Evolutionary conservation across 2,888 invertebrate species (phyloP).

Genomic region (Stenchaetothrips biformis): DNA sequence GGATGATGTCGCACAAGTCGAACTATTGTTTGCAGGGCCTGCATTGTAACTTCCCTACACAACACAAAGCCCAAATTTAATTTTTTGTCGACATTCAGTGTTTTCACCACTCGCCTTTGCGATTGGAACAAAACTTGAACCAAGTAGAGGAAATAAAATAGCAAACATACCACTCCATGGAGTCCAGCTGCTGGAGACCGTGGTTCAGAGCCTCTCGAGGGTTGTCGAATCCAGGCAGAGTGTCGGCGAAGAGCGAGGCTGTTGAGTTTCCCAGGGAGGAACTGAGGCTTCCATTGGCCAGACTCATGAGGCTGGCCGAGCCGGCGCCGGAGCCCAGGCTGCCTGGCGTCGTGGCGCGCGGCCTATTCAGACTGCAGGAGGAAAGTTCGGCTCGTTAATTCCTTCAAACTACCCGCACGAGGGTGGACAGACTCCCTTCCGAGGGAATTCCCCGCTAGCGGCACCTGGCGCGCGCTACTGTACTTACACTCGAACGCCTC

Average conservation of each 20-base stretch:
- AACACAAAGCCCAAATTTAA: constrained; percentile 2
- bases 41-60: constrained; percentile 66
- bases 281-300: neutral
- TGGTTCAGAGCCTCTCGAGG: constrained; percentile 61
- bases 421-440: constrained; percentile 32
- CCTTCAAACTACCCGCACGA: constrained; percentile 40
- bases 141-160: neutral
- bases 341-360: neutral
- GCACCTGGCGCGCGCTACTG: neutral
- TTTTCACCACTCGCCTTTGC: no score
- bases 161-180: constrained; percentile 59
- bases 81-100: neutral
- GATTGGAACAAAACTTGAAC: neutral
- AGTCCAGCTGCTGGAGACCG: constrained; percentile 62
- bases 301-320: neutral
- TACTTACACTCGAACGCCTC: neutral
- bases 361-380: neutral
- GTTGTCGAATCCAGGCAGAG: constrained; percentile 54
- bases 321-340: neutral
- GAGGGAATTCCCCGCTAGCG: no score
- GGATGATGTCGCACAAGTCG: constrained; percentile 63
- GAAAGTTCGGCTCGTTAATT: constrained; percentile 7
- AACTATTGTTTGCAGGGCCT: constrained; percentile 64
- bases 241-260: constrained; percentile 39
- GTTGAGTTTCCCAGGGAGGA: constrained; percentile 32